These are phyloP conservation scores for Osmerus mordax DNA, from an alignment of 2,113 vertebrate species.

Conservation along the genomic window DNA sequence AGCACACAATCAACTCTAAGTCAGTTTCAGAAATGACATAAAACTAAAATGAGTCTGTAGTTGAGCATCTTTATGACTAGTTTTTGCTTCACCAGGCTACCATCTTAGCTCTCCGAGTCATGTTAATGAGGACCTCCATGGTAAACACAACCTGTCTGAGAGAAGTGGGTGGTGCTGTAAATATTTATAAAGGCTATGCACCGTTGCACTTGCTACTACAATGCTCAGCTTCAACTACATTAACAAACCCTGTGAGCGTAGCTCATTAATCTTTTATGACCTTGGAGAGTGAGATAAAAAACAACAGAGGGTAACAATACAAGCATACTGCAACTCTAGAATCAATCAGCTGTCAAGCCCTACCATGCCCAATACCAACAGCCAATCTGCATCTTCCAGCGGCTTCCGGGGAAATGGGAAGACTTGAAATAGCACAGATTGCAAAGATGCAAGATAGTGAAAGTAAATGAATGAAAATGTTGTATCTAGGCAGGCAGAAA, in stretches of 20 bases:
- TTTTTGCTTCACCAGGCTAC: neutral
- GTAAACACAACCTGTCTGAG: conserved; percentile 11
- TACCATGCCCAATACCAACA: conserved; percentile 36
- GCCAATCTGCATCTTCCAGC: too few species aligned
- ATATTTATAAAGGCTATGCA: conserved; percentile 52
- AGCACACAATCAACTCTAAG: too few species aligned
- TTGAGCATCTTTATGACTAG: neutral
- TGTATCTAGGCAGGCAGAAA: too few species aligned
- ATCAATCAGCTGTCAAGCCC: conserved; percentile 57
- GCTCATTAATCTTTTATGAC: conserved; percentile 70
- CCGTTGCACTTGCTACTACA: conserved; percentile 32
- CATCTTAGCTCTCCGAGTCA: conserved; percentile 6
- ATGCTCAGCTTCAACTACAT: conserved; percentile 54
- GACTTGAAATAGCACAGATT: too few species aligned
- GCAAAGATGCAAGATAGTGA: too few species aligned
- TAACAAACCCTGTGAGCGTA: conserved; percentile 56
- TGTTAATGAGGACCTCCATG: neutral
- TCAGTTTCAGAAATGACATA: too few species aligned
- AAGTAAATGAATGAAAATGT: too few species aligned
- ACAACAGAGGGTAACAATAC: conserved; percentile 21
- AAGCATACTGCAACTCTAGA: conserved; percentile 33
- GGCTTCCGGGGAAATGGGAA: too few species aligned
- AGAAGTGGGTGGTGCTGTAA: conserved; percentile 27
- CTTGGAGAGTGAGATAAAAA: conserved; percentile 37
- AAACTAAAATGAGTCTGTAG: too few species aligned